Conservation (phyloP, 1,140 invertebrate species). For the Chelonus insularis region DNA sequence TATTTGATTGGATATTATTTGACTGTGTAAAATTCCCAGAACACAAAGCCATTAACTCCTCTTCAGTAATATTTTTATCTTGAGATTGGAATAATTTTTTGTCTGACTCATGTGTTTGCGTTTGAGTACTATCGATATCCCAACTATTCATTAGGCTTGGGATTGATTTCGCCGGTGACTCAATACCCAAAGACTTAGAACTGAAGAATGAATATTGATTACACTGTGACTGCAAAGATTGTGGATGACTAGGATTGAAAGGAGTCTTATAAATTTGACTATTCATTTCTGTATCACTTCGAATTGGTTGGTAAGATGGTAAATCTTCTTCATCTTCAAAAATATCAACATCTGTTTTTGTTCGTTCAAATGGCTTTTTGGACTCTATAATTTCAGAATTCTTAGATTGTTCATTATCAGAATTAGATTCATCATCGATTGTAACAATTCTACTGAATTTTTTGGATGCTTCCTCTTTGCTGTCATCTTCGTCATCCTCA, state of each 20-base stretch:
- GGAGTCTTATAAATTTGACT: conserved; percentile 20
- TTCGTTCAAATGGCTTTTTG: conserved; percentile 21
- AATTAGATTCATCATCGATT: conserved; percentile 45
- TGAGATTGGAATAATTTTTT: conserved; percentile 51
- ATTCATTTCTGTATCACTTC: conserved; percentile 13
- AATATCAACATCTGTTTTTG: conserved; percentile 39
- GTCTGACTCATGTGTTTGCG: conserved; percentile 35
- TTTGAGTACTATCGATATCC: conserved; percentile 24
- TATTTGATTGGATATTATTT: conserved; percentile 53
- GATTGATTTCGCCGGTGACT: background rate
- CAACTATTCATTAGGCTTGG: background rate
- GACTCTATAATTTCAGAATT: conserved; percentile 22
- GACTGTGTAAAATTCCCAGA: conserved; percentile 58
- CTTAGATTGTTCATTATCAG: conserved; percentile 1
- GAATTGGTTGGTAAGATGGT: conserved; percentile 27
- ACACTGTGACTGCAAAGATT: background rate
- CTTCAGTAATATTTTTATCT: conserved; percentile 49
- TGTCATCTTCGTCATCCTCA: conserved; percentile 45
- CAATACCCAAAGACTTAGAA: background rate
- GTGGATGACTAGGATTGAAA: background rate
- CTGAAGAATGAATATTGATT: background rate
- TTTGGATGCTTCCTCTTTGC: conserved; percentile 33
- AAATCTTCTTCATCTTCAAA: conserved; percentile 44
- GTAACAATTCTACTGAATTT: conserved; percentile 46
- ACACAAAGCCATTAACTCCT: conserved; percentile 61